A percentile compares a stretch with the other conserved stretches of the same genome.
phyloP scores from a whole-genome alignment of 2,113 vertebrate genomes.

The Thinocorus orbignyianus region DNA sequence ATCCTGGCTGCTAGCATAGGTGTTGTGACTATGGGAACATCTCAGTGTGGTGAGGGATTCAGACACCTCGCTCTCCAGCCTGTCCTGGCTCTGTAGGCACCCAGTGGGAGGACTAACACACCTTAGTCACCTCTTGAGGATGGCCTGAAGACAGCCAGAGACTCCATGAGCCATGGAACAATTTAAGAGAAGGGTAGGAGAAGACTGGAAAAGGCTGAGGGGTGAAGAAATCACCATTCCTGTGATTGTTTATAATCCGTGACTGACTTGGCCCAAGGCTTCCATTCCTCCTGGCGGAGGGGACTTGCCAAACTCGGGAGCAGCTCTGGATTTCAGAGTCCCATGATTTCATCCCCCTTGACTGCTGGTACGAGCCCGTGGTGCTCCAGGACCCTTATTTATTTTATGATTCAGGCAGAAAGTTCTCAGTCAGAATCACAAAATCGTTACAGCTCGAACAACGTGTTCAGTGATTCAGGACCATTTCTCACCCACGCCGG shows the following conservation, averaged over 20 bases:
- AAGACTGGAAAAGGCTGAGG: not conserved
- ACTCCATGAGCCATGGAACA: not conserved
- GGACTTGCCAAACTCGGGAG: slow-evolving; percentile 43
- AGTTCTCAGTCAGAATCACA: slow-evolving; percentile 20
- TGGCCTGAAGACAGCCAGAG: not conserved
- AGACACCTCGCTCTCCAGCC: not conserved
- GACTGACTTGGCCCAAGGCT: slow-evolving; percentile 8
- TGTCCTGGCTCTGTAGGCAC: not conserved
- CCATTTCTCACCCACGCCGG: not conserved
- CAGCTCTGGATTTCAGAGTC: slow-evolving; percentile 22
- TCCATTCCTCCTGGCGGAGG: not conserved
- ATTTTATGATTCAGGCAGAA: slow-evolving; percentile 42
- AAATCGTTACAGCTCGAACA: not conserved
- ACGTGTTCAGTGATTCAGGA: not conserved
- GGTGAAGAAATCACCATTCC: rapidly evolving
- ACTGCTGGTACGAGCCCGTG: not conserved
- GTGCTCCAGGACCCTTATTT: slow-evolving; percentile 33
- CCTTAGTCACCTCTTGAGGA: not conserved
- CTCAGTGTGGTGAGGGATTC: not conserved
- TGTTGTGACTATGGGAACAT: not conserved
- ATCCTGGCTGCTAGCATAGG: not conserved
- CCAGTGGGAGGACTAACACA: not conserved
- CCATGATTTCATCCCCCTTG: slow-evolving; percentile 48
- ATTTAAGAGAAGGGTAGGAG: not conserved
- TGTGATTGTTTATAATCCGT: not conserved